phyloP scores from a whole-genome alignment of 37 sponge, comb jelly and placozoan species.

The Cliona cf. orientalis region DNA sequence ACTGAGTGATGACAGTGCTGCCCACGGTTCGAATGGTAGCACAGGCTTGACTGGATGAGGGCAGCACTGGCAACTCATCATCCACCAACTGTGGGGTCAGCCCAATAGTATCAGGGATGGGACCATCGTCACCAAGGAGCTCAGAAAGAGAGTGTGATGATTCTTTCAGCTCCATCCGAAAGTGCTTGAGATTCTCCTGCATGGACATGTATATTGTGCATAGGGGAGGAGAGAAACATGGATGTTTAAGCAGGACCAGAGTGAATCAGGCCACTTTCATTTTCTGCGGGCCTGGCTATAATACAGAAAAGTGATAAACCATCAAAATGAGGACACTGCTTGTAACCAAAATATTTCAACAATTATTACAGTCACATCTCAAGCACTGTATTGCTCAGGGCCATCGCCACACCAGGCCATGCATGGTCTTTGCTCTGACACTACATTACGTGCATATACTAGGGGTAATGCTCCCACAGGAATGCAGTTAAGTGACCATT shows the following conservation, averaged over 20 bases:
- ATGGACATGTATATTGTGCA: neutral
- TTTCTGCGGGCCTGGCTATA: too few relatives aligned
- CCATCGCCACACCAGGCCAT: too few relatives aligned
- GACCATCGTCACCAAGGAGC: constrained; percentile 35
- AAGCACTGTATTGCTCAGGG: too few relatives aligned
- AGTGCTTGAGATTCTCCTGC: constrained; percentile 54
- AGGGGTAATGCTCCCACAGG: too few relatives aligned
- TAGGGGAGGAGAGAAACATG: neutral
- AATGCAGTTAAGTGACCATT: too few relatives aligned
- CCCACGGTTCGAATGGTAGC: neutral
- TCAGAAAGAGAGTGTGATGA: constrained; percentile 45
- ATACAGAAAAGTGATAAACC: too few relatives aligned
- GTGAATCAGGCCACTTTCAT: too few relatives aligned
- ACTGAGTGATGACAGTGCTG: constrained; percentile 5
- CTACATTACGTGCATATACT: too few relatives aligned
- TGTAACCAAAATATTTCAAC: too few relatives aligned
- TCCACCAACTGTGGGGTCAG: constrained; percentile 40
- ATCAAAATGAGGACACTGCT: too few relatives aligned
- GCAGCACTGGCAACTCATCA: constrained; percentile 54
- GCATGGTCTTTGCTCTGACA: too few relatives aligned
- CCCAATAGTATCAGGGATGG: neutral
- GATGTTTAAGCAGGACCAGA: neutral
- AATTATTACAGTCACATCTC: too few relatives aligned
- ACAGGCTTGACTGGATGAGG: constrained; percentile 45
- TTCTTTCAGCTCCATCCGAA: constrained; percentile 43